Evolutionary conservation across 2,113 vertebrate genomes (phyloP), one percentile per base, ranked within the genome.

Genomic region (Plectropomus leopardus): DNA sequence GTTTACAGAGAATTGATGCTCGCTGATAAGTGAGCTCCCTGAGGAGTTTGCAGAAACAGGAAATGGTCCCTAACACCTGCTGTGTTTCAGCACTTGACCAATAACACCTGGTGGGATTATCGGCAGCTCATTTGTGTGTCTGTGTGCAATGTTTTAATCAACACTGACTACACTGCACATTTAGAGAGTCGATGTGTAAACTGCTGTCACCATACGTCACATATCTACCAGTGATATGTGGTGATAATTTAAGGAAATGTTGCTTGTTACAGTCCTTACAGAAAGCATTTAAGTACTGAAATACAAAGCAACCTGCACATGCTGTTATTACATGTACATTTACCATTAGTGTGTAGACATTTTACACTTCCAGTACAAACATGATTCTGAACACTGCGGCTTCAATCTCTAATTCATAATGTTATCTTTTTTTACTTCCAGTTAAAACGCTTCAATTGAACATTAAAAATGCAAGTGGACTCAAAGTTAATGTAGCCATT

Each of bases 1-100:
- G 23, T 67, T 68, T 63, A 78, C 60, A 59, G 34, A 26, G 19
- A 69, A 83, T 84, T 67, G 1, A 79, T 84, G 48, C 63, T 40
- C n/a, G 2, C 79, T 72, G 55, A 71, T 57, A 32, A n/a, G 55
- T 51, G 55, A n/a, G 17, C 23, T 57, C 66, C 57, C 76, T 8
- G 5, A 23, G 63, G 82, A 63, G 42, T 54, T 78, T 71, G 54
- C 11, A 48, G 15, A 64, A 80, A 59, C 67, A 69, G 54, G 45
- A 78, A 78, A 78, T 53, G 13, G 21, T 53, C 58, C 42, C 15
- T 10, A 57, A 23, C 68, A 45, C 42, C 19, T 5, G 23, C 42
- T 64, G 19, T 47, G 60, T 44, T 68, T 47, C 72, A 57, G 45
- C 55, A 53, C 16, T 13, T 54, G 16, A 28, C 26, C 30, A 76